Base-by-base conservation (phyloP, 2,888 invertebrate genomes). In the Polylopha cassiicola region DNA sequence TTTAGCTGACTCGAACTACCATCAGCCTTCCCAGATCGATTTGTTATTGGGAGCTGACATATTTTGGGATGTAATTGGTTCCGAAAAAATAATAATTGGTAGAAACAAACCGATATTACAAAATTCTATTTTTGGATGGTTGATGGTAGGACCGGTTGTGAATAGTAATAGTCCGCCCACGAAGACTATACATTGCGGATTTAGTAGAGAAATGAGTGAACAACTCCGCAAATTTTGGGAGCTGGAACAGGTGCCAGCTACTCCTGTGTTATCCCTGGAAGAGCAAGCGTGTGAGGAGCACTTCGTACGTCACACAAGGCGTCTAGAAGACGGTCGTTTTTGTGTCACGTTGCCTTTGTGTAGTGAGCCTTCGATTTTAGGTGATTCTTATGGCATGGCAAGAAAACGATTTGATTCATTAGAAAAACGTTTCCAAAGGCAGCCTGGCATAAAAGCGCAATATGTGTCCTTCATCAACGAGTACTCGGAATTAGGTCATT, bases 281-380 rank as follows among this genome's bases (percentile, higher is more conserved):
- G 52, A 59, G 11, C 41, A 45, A 14, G 42, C 48, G 30, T 55
- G 50, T 29, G 55, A 57, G 42, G 23, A 39, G 7, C 48, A 52
- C 21, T 58, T 61, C 27, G 14, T 18, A 8, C 22, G 46, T 3
- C 54, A 50, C 7, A 44, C 45, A 9, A 29, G 26, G 7, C 38
- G 50, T 11, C 42, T 50, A 36, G 23, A 30, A 9, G 31, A 47
- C 9, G 57, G 58, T 1, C 43, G 50, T 28, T 63, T 57, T 42
- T 34, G 45, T 2, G 55, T 58, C 7, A 46, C 37, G 15, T 30
- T 55, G 7, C 61, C 57, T 4, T 43, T 53, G 33, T 54, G 44
- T 23, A 29, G 39, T 18, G 29, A 43, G 4, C 33, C 36, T 3
- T 8, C 30, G 2, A 18, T 30, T 3, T 37, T 58, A 13, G 52